Evolutionary conservation across 2,888 invertebrate genomes (phyloP).

Genomic region (Agriopis aurantiaria): DNA sequence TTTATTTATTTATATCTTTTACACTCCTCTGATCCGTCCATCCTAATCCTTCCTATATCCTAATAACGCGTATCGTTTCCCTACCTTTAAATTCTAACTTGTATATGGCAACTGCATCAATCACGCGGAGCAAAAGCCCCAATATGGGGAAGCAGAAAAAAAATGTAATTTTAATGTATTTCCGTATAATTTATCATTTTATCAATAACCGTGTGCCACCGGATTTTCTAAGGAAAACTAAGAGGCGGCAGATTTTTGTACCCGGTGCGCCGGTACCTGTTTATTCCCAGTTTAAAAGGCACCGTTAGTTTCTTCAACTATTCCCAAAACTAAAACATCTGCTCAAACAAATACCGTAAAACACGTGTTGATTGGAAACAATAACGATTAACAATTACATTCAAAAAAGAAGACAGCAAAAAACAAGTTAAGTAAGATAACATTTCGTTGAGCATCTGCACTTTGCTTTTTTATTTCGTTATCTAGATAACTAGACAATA

Average conservation of each 20-base stretch:
- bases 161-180: no score
- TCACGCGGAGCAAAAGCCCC: no score
- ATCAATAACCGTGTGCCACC: no score
- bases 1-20: no score
- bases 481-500: neutral
- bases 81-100: no score
- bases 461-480: neutral
- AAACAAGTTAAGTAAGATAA: neutral
- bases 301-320: slow-evolving; percentile 16
- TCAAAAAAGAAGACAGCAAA: slow-evolving; percentile 8
- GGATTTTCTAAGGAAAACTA: neutral
- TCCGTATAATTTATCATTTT: no score
- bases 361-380: slow-evolving; percentile 18
- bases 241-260: neutral
- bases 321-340: slow-evolving; percentile 17
- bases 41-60: no score
- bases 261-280: slow-evolving; percentile 14
- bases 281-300: slow-evolving; percentile 10
- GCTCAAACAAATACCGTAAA: slow-evolving; percentile 19
- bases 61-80: no score
- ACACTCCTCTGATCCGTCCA: no score
- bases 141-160: no score
- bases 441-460: slow-evolving; percentile 2
- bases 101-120: no score
- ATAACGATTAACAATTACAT: neutral